Base-by-base conservation (phyloP, 2,113 vertebrate genomes). In the Macroglossus sobrinus region DNA sequence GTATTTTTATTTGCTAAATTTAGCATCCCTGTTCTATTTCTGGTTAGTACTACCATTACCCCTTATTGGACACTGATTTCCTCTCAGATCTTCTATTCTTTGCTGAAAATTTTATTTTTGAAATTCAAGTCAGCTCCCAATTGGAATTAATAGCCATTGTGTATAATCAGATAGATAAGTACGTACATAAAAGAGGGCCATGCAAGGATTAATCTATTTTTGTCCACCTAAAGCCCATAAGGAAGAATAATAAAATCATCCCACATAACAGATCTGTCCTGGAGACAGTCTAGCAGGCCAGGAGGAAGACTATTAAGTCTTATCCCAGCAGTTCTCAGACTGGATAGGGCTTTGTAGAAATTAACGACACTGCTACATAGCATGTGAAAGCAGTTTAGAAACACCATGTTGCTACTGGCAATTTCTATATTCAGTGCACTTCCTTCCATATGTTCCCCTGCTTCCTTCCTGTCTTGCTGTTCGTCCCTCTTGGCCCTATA, bases 1-100 rank as follows among this genome's bases (percentile, higher is more conserved):
- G 21, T 74, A 59, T 79, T 66, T 81, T 89, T 93, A 75, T 79
- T 93, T 91, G 43, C 38, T 79, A 50, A 40, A 61, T 94, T 59
- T 87, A 74, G 10, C 30, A 74, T 14, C 28, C 40, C 2, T 22
- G 16, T 53, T 26, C 21, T 68, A 57, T 28, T 61, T 74, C 61
- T 93, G 5, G 2, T 82, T 96, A n/a, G 21, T 68, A 35, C 1
- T 59, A 24, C 15, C 19, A 11, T 63, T 74, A 15, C 11, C 7
- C 7, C 24, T 72, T 93, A 33, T 63, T 15, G 10, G 18, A 68
- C 38, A 38, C 53, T 89, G 82, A 45, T 68, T 95, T 94, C 22
- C 15, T 84, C 61, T 63, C 7, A 74, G 43, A 18, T 13, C 33
- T 89, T 92, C 45, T 91, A 71, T 47, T 76, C 26, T 11, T 68